Base-by-base conservation (phyloP, 2,113 vertebrate species). In the Caretta caretta region DNA sequence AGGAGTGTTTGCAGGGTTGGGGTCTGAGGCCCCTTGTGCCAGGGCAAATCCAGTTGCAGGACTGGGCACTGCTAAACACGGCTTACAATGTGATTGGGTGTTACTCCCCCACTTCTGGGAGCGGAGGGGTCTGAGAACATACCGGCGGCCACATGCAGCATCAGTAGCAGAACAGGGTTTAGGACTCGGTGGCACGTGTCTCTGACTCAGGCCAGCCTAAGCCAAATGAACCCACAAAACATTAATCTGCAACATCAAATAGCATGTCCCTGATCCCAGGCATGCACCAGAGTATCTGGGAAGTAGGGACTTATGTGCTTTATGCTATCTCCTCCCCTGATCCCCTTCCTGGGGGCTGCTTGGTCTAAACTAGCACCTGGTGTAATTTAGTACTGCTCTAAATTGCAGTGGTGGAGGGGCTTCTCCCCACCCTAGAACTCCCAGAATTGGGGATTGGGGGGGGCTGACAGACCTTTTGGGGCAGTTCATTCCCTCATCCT, bases 291-390 rank as follows among this genome's bases (percentile, higher is more conserved):
- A 59, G 75, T 46, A 3, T 42, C 4, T 42, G 24, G 0, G 10
- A 10, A 69, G 46, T 4, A 29, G 1, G 0, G 17, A 56, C 19
- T 72, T n/a, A 38, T 3, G 17, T 17, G 35, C 9, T 35, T 42
- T 24, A 0, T 2, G 0, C 29, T 80, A 0, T 8, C 1, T 0
- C 50, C 57, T 83, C 57, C 4, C 69, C 24, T 3, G 13, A 35
- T 11, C 0, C 2, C 1, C 24, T 1, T 0, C 0, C 3, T 1
- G 12, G 78, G 81, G 0, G 1, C 19, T 24, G 0, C 50, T 56
- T 38, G 8, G 25, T 17, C 17, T 8, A 25, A 3, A 1, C 4
- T 10, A 24, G 62, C 6, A 51, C 1, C 22, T 19, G 51, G 48
- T 4, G 13, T 3, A 46, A 35, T 9, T 50, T 24, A 35, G 24